Conservation (phyloP, 2,888 invertebrate species). For the Hermaeophaga mercurialis region DNA sequence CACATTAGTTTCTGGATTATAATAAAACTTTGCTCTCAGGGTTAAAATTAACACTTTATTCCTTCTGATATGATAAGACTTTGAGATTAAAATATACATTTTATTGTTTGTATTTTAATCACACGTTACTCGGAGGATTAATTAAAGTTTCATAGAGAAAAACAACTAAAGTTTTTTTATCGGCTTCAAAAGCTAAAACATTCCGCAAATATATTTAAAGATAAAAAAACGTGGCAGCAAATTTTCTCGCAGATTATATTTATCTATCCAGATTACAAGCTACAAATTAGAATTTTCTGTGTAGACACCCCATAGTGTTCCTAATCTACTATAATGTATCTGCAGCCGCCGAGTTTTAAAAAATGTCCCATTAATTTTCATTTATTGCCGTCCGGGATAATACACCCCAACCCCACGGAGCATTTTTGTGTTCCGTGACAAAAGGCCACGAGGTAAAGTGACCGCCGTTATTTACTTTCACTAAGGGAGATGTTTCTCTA, state of each 20-base stretch:
- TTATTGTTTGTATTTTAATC: no score
- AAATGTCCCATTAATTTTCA: conserved; percentile 33
- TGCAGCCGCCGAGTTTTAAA: conserved; percentile 22
- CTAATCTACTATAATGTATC: conserved; percentile 22
- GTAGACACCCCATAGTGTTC: conserved; percentile 12
- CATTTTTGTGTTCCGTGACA: neutral
- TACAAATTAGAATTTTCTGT: conserved; percentile 6
- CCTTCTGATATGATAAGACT: no score
- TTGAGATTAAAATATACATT: no score
- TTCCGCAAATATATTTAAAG: no score
- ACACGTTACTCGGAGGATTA: no score
- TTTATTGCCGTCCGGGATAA: conserved; percentile 23
- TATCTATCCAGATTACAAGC: conserved; percentile 5
- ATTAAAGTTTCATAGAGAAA: no score
- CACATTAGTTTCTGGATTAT: no score
- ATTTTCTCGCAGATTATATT: neutral
- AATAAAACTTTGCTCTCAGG: no score
- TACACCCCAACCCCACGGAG: neutral
- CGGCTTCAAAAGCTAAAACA: no score
- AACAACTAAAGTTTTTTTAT: no score
- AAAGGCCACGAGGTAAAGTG: conserved; percentile 5
- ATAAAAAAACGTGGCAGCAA: neutral
- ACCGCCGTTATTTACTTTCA: neutral
- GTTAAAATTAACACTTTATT: no score
- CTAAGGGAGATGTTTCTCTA: neutral